These are phyloP conservation scores for Scaptodrosophila lebanonensis DNA, from an alignment of 1,140 invertebrate species.

Conservation along the genomic window DNA sequence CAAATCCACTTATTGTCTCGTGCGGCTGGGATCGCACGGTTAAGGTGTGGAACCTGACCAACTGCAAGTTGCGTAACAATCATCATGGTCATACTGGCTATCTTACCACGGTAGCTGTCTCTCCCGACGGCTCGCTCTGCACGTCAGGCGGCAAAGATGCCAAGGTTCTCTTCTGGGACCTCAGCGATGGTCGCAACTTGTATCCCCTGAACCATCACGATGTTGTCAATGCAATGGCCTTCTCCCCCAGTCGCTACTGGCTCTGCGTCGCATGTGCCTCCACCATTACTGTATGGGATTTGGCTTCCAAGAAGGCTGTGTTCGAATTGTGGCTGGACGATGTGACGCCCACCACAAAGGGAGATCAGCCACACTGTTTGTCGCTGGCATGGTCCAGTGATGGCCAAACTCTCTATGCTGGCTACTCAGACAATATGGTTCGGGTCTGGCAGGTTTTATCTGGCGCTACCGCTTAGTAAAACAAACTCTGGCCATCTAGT, in stretches of 20 bases:
- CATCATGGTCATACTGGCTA: constrained; percentile 97
- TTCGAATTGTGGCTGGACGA: constrained; percentile 97
- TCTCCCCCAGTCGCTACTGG: constrained; percentile 99
- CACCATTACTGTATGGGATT: constrained; percentile 99
- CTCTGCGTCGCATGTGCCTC: constrained; percentile 98
- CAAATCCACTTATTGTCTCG: constrained; percentile 98
- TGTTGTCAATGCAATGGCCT: constrained; percentile 97
- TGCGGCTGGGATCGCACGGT: constrained; percentile 98
- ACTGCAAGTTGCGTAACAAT: constrained; percentile 98
- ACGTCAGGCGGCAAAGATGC: constrained; percentile 99
- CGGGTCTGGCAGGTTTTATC: constrained; percentile 96
- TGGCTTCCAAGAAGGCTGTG: constrained; percentile 99
- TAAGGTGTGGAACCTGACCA: constrained; percentile 99
- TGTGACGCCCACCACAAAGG: constrained; percentile 84
- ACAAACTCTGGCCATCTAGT: too few relatives aligned
- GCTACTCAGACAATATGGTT: constrained; percentile 98
- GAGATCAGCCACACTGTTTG: constrained; percentile 94
- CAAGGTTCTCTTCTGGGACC: constrained; percentile 99
- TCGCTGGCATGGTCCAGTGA: constrained; percentile 99
- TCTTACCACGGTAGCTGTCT: constrained; percentile 98
- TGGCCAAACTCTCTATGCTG: constrained; percentile 98
- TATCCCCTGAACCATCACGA: constrained; percentile 99
- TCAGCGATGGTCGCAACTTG: constrained; percentile 98
- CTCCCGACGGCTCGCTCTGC: constrained; percentile 98
- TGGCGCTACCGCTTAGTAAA: constrained; percentile 11